Conservation (phyloP, 2,888 invertebrate species). For the Trichogramma dendrolimi region DNA sequence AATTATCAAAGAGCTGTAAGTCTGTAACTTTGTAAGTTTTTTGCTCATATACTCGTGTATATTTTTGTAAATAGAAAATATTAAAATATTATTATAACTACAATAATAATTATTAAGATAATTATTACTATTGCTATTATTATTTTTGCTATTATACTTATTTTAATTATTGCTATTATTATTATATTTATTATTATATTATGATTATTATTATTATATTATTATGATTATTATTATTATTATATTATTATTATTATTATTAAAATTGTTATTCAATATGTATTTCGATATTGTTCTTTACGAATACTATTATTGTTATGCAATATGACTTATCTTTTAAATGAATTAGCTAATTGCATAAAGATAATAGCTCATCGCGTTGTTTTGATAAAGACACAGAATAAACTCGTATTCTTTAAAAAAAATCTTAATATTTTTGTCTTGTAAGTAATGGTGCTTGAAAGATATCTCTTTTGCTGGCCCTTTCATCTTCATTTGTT, state of each 20-base stretch:
- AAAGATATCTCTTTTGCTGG: not conserved
- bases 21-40: constrained; percentile 35
- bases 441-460: constrained; percentile 20
- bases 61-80: constrained; percentile 48
- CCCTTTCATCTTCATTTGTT: constrained; percentile 11
- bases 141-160: too few species aligned
- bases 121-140: too few species aligned
- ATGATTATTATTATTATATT: too few species aligned
- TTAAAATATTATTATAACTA: too few species aligned
- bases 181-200: too few species aligned
- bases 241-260: too few species aligned
- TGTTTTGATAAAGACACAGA: not conserved
- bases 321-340: constrained; percentile 42
- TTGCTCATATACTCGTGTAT: constrained; percentile 48
- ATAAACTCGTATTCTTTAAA: constrained; percentile 3
- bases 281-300: constrained; percentile 17
- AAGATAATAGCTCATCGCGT: too few species aligned
- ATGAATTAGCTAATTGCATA: not conserved
- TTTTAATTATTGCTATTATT: too few species aligned
- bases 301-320: constrained; percentile 1
- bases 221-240: too few species aligned
- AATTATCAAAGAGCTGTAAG: constrained; percentile 6
- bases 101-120: too few species aligned
- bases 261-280: constrained; percentile 13
- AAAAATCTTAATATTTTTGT: not conserved